These are phyloP conservation scores for Cheumatopsyche charites DNA, from an alignment of 1,140 invertebrate species.

Conservation along the genomic window DNA sequence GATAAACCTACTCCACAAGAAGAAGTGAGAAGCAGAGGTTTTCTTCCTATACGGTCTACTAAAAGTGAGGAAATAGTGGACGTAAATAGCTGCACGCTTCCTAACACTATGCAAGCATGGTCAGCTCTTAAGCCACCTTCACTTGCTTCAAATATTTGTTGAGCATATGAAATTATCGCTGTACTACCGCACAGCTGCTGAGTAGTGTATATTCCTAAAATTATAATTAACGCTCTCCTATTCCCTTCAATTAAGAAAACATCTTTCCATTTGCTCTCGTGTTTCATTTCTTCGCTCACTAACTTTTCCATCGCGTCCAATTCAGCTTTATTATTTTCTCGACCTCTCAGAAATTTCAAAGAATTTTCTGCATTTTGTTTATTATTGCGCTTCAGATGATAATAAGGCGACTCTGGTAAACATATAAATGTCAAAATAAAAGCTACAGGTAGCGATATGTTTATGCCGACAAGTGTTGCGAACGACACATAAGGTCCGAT, in stretches of 20 bases:
- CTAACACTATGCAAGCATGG: constrained; percentile 69
- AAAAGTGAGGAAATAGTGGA: constrained; percentile 67
- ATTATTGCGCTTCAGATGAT: constrained; percentile 64
- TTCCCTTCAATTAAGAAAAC: constrained; percentile 65
- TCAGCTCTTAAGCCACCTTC: constrained; percentile 60
- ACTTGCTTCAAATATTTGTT: constrained; percentile 70
- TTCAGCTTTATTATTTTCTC: constrained; percentile 65
- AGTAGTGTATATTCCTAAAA: constrained; percentile 70
- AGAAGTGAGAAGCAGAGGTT: constrained; percentile 69
- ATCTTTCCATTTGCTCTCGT: constrained; percentile 64
- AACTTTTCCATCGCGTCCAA: constrained; percentile 66
- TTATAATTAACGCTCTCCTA: constrained; percentile 68
- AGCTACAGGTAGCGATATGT: constrained; percentile 63
- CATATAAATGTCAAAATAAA: constrained; percentile 69
- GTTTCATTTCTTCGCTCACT: constrained; percentile 62
- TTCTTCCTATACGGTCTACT: constrained; percentile 75
- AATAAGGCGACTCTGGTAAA: constrained; percentile 83
- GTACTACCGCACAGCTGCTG: constrained; percentile 81
- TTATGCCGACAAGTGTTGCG: constrained; percentile 64
- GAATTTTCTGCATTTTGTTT: constrained; percentile 66
- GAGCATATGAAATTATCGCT: constrained; percentile 75
- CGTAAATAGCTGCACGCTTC: constrained; percentile 69
- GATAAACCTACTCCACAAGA: constrained; percentile 62
- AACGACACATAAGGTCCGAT: constrained; percentile 68
- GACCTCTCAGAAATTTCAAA: constrained; percentile 67